Base-by-base conservation (phyloP, 2,113 vertebrate genomes). In the Phaetusa simplex region DNA sequence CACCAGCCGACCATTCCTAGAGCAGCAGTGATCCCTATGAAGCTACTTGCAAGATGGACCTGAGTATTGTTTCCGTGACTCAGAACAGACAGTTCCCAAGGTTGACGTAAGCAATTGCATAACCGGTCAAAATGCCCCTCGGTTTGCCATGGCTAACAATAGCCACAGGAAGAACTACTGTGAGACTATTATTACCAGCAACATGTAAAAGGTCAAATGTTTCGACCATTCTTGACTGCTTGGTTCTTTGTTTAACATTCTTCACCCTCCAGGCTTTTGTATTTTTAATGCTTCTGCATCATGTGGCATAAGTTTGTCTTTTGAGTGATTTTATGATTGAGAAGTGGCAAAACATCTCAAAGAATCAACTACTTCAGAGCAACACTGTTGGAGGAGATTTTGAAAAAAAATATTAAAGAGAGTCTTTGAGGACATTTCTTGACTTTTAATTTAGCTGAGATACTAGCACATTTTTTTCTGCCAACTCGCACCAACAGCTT, bases 21-120 rank as follows among this genome's bases (percentile, higher is more conserved):
- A 72, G 71, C 32, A 73, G 58, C 0, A 0, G 50, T 50, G 52
- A 67, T 53, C n/a, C 16, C 66, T 70, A 16, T 0, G 5, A 93
- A 94, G 42, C 29, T 59, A n/a, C 50, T 30, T 4, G 5, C 71
- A 81, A 73, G 56, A 55, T 1, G 21, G n/a, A 94, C n/a, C 20
- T 3, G 18, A 89, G 50, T 23, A 27, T 29, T 67, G 58, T 81
- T 90, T 47, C 65, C 83, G 42, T 42, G 53, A 62, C 73, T 87
- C 38, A 34, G 93, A 94, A 95, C 71, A 88, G 74, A 52, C 38
- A 86, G 84, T 73, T 85, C 95, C 62, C 49, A 85, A 91, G 47
- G 71, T 1, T 90, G 91, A 97, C 3, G 40, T 34, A 86, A 92
- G 38, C 2, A 3, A 73, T 71, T 95, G 85, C 45, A 9, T 36